Evolutionary conservation across 2,888 invertebrate species (phyloP), one percentile per base, ranked within the genome.

Genomic region (Eilema depressum): DNA sequence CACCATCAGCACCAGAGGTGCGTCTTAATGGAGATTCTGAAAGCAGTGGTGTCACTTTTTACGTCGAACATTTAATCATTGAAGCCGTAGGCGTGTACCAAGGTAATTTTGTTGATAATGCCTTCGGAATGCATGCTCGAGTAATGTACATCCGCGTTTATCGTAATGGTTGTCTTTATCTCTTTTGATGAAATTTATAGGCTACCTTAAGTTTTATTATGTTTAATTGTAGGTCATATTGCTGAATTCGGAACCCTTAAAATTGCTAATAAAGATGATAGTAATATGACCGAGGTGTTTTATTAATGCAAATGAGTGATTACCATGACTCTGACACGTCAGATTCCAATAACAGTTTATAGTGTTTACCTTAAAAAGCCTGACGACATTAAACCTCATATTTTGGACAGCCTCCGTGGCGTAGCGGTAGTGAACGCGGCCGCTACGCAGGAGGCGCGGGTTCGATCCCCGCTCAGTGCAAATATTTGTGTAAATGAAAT

Each of bases 21-120:
- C 79, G 78, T 78, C 82, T 81, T 88, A 84, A 84, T 84, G 79
- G 75, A 73, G 78, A 79, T 84, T 84, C 83, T 76, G 67, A 80
- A 85, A 78, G 77, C 75, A 69, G 75, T 75, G 79, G 73, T 78
- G 80, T 79, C 71, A 80, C 81, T 81, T 86, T 86, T 84, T 84
- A 79, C 81, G 78, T 79, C 66, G 68, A 71, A 64, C 75, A 70
- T 69, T 80, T 74, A 81, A 83, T 83, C 83, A 83, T 77, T 73
- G 72, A 75, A 65, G 61, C 37, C 41, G 65, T 25, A 53, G 57
- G n/a, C 33, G 66, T 68, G 65, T 47, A 65, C 41, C 59, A 61
- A 30, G 63, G 68, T 69, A 74, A 81, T 78, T 70, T 68, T 63
- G 68, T 30, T 62, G 71, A 76, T 82, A 78, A 80, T 73, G 70